A percentile compares a stretch with the other conserved stretches of the same genome.
phyloP scores from a whole-genome alignment of 2,113 vertebrate species.

The Calyptommatus sinebrachiatus region DNA sequence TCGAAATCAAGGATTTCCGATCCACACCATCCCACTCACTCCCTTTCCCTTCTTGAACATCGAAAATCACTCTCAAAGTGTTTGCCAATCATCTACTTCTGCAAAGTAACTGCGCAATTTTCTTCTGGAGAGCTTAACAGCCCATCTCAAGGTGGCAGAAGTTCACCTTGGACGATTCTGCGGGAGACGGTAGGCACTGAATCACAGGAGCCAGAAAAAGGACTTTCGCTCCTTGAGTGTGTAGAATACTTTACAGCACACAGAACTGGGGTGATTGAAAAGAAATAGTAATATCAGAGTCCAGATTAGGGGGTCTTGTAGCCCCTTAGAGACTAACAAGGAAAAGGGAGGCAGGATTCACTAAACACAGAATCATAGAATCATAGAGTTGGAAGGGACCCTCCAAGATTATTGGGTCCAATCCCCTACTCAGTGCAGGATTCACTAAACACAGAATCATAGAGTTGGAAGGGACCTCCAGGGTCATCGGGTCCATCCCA shows the following conservation, averaged over 20 bases:
- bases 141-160: neutral
- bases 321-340: too few species aligned
- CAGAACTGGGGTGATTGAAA: neutral
- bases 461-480: too few species aligned
- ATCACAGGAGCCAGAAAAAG: neutral
- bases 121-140: neutral
- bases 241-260: neutral
- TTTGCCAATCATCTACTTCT: neutral
- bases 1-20: neutral
- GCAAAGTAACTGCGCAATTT: neutral
- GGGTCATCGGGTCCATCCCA: too few species aligned
- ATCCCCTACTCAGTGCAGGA: too few species aligned
- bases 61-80: neutral
- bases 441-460: too few species aligned
- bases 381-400: too few species aligned
- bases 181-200: neutral
- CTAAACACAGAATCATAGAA: too few species aligned
- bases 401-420: too few species aligned
- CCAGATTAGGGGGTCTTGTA: too few species aligned
- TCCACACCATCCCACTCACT: too few species aligned
- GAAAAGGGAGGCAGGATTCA: too few species aligned
- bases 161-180: conserved; percentile 3
- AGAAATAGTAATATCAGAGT: too few species aligned
- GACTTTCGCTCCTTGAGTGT: neutral
- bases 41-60: neutral